Base-by-base conservation (phyloP, 64 coral and sea anemone species). In the Porites australiensis region DNA sequence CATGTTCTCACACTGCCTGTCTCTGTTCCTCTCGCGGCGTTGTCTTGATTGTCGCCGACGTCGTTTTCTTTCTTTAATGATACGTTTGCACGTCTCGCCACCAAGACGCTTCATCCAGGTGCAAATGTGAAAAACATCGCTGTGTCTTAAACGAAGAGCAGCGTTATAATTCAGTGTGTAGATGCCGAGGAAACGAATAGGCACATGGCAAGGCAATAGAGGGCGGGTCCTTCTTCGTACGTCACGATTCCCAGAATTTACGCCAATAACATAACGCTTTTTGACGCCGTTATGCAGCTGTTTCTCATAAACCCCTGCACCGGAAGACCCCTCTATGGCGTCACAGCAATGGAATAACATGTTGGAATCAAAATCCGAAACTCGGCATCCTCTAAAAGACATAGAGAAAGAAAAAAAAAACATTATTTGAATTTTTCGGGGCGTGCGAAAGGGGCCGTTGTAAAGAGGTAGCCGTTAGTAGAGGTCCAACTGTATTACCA, bases 211-310 rank as follows among this genome's bases (percentile, higher is more conserved):
- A 6, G 89, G 45, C 48, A 12, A 12, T 57, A 6, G 7, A 12
- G 7, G 54, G 54, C 12, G 12, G 7, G 54, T 57, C 54, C 54
- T 57, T 57, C 54, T 57, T 37, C 27, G 27, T 57, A 75, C 14
- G 87, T 89, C 20, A 44, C 92, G 92, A 49, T 94, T 94, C 20
- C 92, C 92, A 37, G 92, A 94, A 75, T 89, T 89, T 3, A 94
- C 77, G 0, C 77, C 92, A 3, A 94, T 77, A 22, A 94, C 51
- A 16, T 88, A 83, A 19, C 87, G 77, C 16, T 52, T n/a, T 50
- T 51, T 20, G 10, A 64, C 53, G 11, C 12, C 59, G 58, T 65
- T 44, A 13, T 22, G 54, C 12, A 57, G 54, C 76, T 13, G 75
- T 83, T 47, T 84, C 11, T 83, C 87, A 10, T 94, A 94, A 9